These are phyloP conservation scores for Perizoma flavofasciatum DNA, from an alignment of 2,888 invertebrate genomes.

Conservation along the genomic window DNA sequence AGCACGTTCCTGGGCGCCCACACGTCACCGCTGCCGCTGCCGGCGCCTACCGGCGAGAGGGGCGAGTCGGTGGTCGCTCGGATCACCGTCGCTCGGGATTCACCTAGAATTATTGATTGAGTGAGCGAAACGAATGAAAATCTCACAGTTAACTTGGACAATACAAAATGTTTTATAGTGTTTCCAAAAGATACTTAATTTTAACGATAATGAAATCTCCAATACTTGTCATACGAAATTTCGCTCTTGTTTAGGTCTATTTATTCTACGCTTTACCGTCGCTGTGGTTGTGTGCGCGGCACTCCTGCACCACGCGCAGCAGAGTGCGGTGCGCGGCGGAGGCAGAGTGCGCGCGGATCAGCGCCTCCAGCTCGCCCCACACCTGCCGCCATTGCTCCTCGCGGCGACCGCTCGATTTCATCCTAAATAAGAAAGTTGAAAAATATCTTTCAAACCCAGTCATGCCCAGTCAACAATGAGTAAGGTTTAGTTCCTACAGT, in stretches of 20 bases:
- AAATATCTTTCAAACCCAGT: too few relatives aligned
- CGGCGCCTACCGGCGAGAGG: conserved; percentile 89
- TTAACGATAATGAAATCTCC: too few relatives aligned
- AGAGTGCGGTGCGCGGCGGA: conserved; percentile 91
- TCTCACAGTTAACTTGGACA: too few relatives aligned
- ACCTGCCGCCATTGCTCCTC: conserved; percentile 96
- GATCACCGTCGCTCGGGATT: conserved; percentile 73
- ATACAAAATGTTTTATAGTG: too few relatives aligned
- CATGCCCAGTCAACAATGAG: too few relatives aligned
- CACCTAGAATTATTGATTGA: conserved; percentile 54
- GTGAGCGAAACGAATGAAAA: neutral
- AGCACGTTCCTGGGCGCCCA: conserved; percentile 79
- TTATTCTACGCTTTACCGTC: too few relatives aligned
- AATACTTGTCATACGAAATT: too few relatives aligned
- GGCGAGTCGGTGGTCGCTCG: conserved; percentile 94
- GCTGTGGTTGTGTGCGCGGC: conserved; percentile 76
- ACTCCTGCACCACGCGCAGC: conserved; percentile 91
- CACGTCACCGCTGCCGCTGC: conserved; percentile 61
- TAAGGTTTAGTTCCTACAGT: too few relatives aligned
- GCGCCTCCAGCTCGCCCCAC: conserved; percentile 94
- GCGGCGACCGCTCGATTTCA: conserved; percentile 81
- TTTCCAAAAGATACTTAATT: too few relatives aligned
- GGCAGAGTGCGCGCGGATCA: conserved; percentile 90
- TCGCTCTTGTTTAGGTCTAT: too few relatives aligned
- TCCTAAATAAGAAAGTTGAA: conserved; percentile 43